These are phyloP conservation scores for Rhyacophila evoluta DNA, from an alignment of 2,888 invertebrate species.

Conservation along the genomic window DNA sequence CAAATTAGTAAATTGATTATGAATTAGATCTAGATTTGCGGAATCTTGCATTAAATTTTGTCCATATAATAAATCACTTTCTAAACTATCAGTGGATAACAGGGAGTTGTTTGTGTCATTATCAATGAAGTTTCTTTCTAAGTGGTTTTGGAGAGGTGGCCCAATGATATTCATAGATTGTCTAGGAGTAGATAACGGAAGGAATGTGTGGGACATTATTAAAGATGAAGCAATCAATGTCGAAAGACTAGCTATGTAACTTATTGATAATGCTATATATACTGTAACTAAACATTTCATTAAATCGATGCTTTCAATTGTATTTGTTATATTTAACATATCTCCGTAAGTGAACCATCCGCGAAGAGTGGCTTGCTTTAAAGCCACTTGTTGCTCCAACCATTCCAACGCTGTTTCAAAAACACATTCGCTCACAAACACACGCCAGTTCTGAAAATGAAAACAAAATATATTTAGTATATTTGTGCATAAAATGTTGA, in stretches of 20 bases:
- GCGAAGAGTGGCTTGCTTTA: constrained; percentile 76
- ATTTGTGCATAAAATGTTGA: neutral
- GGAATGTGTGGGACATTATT: constrained; percentile 59
- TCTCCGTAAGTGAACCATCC: constrained; percentile 90
- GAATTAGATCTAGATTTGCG: neutral
- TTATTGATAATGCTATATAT: constrained; percentile 71
- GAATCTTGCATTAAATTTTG: neutral
- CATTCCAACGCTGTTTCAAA: constrained; percentile 80
- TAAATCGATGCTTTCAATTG: constrained; percentile 65
- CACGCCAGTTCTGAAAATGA: constrained; percentile 82
- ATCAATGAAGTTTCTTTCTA: neutral
- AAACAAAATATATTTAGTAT: constrained; percentile 37
- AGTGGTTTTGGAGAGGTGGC: neutral
- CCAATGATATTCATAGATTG: neutral
- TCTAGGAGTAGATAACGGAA: constrained; percentile 37
- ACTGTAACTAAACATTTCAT: constrained; percentile 68
- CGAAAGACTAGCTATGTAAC: constrained; percentile 73
- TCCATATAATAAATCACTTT: neutral
- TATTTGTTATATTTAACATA: constrained; percentile 71
- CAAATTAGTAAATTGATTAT: neutral
- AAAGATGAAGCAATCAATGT: constrained; percentile 73
- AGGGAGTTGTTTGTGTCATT: neutral
- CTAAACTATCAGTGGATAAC: neutral
- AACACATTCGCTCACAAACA: constrained; percentile 80
- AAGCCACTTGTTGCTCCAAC: constrained; percentile 80